These are phyloP conservation scores for Archegozetes longisetosus DNA, from an alignment of 1,140 invertebrate species.

Conservation along the genomic window DNA sequence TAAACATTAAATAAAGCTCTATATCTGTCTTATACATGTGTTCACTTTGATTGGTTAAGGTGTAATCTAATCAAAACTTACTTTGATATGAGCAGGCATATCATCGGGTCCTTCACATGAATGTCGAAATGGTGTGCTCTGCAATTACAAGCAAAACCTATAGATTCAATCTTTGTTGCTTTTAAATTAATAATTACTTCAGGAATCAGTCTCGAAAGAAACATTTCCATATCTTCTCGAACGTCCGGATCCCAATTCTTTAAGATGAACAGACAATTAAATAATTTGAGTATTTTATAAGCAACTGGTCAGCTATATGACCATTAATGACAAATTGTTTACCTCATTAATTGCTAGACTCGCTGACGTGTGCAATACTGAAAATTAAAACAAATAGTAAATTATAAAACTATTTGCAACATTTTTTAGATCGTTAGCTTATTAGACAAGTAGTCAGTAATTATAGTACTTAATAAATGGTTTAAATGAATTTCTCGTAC, in stretches of 20 bases:
- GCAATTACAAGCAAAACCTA: neutral
- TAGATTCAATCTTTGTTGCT: neutral
- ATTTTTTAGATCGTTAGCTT: neutral
- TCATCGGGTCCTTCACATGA: constrained; percentile 94
- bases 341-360: constrained; percentile 83
- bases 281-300: constrained; percentile 3
- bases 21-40: too few relatives aligned
- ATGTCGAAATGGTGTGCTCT: constrained; percentile 58
- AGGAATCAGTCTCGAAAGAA: constrained; percentile 94
- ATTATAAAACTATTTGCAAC: neutral
- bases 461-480: too few relatives aligned
- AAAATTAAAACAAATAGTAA: constrained; percentile 30
- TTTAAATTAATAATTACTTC: constrained; percentile 38
- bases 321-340: constrained; percentile 11
- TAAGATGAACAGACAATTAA: constrained; percentile 18
- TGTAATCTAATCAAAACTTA: neutral
- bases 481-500: too few relatives aligned
- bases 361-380: constrained; percentile 91
- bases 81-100: constrained; percentile 93
- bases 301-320: too few relatives aligned
- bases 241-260: constrained; percentile 91
- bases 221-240: constrained; percentile 93
- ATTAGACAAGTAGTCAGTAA: neutral
- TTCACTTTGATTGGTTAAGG: too few relatives aligned
- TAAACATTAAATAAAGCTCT: too few relatives aligned